A percentile compares a stretch with the other conserved stretches of the same genome.
These are phyloP conservation scores for Struthidea cinerea DNA, from an alignment of 2,113 vertebrate genomes.

Conservation along the genomic window DNA sequence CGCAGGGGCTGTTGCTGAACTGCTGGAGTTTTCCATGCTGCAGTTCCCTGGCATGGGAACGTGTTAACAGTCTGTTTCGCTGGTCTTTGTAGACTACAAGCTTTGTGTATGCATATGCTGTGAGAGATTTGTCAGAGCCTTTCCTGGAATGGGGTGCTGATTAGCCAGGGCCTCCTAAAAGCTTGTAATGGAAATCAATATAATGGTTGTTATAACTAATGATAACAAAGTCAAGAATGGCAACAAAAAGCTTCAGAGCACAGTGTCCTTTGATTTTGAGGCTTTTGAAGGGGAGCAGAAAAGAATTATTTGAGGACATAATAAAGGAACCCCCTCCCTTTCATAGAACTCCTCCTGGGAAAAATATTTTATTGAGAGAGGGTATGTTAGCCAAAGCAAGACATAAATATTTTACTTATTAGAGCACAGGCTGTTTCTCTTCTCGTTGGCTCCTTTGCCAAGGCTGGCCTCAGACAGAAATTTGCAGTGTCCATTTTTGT, in stretches of 20 bases:
- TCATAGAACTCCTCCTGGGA: slow-evolving; percentile 37
- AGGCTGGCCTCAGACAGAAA: slow-evolving; percentile 26
- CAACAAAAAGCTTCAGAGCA: neutral
- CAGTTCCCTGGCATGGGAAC: neutral
- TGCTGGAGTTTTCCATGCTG: neutral
- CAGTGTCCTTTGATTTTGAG: neutral
- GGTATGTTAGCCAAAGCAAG: slow-evolving; percentile 52
- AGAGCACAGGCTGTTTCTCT: slow-evolving; percentile 63
- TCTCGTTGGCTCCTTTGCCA: neutral
- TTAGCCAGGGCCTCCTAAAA: slow-evolving; percentile 19
- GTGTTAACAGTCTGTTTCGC: neutral
- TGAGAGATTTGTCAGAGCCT: slow-evolving; percentile 9
- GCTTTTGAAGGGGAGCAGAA: neutral
- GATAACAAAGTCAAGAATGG: slow-evolving; percentile 21
- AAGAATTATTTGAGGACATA: slow-evolving; percentile 18
- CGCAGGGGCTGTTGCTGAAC: accelerated
- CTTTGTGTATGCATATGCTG: slow-evolving; percentile 19
- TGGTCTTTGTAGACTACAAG: neutral
- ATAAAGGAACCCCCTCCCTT: neutral
- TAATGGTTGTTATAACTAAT: slow-evolving; percentile 29
- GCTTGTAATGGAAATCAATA: slow-evolving; percentile 10
- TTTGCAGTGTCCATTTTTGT: slow-evolving; percentile 26
- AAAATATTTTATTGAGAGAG: slow-evolving; percentile 57
- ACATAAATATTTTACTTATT: slow-evolving; percentile 66
- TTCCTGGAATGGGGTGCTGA: slow-evolving; percentile 52